phyloP scores from a whole-genome alignment of 2,888 invertebrate species.

The Branchellion lobata region DNA sequence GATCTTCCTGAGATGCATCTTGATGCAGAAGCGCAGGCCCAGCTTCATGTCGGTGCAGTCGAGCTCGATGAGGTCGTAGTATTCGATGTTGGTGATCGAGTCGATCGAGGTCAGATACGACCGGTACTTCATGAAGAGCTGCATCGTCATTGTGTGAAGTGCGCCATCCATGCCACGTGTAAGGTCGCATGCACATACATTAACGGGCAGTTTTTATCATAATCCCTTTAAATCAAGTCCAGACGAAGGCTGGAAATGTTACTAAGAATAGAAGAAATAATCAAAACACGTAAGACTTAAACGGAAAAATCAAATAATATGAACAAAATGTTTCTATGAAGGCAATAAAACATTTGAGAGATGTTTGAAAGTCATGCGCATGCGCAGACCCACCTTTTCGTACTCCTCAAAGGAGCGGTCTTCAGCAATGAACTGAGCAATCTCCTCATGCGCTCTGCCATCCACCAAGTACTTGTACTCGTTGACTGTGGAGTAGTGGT shows the following conservation, averaged over 20 bases:
- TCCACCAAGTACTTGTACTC: slow-evolving; percentile 62
- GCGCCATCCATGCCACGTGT: too few species aligned
- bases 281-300: too few species aligned
- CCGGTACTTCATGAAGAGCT: slow-evolving; percentile 61
- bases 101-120: slow-evolving; percentile 59
- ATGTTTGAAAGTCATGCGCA: too few species aligned
- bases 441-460: slow-evolving; percentile 59
- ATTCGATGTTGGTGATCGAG: slow-evolving; percentile 60
- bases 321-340: too few species aligned
- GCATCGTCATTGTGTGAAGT: slow-evolving; percentile 43
- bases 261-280: too few species aligned
- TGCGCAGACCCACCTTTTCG: slow-evolving; percentile 58
- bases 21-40: slow-evolving; percentile 60
- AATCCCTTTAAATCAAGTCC: too few species aligned
- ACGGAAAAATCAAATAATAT: too few species aligned
- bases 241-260: too few species aligned
- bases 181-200: too few species aligned
- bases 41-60: slow-evolving; percentile 63
- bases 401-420: slow-evolving; percentile 62
- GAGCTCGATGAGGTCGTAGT: slow-evolving; percentile 61
- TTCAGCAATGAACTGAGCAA: slow-evolving; percentile 59
- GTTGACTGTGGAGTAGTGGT: slow-evolving; percentile 55
- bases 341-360: too few species aligned
- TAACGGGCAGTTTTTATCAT: too few species aligned
- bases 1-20: slow-evolving; percentile 59